Evolutionary conservation across 2,797 vertebrate species (phyloP).

Genomic region (Rhinichthys osculus): DNA sequence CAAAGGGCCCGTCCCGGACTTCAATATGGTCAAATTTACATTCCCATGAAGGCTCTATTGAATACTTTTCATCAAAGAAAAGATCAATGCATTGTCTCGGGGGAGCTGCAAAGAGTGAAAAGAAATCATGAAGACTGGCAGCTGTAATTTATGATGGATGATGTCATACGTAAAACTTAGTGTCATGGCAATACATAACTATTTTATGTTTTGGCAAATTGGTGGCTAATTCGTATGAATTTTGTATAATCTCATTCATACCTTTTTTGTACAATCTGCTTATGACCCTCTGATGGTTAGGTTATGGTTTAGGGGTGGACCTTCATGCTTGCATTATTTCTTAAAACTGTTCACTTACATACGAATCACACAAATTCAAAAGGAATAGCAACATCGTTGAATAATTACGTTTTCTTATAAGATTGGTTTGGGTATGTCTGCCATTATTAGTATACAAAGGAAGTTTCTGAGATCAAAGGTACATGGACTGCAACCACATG

Average conservation of each 20-base stretch:
- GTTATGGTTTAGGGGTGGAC: neutral
- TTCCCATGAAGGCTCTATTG: conserved; percentile 98
- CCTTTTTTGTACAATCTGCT: neutral
- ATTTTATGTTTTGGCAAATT: neutral
- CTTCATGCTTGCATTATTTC: neutral
- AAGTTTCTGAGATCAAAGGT: neutral
- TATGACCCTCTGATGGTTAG: neutral
- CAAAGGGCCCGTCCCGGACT: conserved; percentile 97
- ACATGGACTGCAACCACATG: neutral
- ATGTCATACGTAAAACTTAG: conserved; percentile 20
- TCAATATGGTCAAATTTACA: conserved; percentile 99
- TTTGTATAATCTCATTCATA: neutral
- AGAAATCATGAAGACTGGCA: conserved; percentile 32
- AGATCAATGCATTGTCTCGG: conserved; percentile 98
- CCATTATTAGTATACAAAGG: neutral
- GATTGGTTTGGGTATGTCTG: neutral
- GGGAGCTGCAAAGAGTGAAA: conserved; percentile 82
- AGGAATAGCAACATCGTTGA: neutral
- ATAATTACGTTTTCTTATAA: neutral
- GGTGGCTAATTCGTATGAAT: neutral
- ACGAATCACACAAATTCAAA: neutral
- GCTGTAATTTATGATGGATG: conserved; percentile 14
- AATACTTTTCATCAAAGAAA: conserved; percentile 97
- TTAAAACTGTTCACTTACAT: neutral
- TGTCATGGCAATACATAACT: too few species aligned